Conservation (phyloP, 2,888 invertebrate species). For the Taphrorychus bicolor region DNA sequence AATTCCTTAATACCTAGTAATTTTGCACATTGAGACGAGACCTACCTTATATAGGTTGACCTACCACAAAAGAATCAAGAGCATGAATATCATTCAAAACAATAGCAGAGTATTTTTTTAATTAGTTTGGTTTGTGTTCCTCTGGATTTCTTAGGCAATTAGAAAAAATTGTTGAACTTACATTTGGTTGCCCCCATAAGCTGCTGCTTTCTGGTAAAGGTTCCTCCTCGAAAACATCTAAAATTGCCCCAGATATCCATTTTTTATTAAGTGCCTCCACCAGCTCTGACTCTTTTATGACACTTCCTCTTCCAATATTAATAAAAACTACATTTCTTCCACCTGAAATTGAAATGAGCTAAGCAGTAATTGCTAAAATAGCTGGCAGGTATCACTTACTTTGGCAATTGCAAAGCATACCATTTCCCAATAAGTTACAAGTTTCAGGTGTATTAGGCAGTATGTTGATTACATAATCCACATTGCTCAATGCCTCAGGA, state of each 20-base stretch:
- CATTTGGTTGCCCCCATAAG: constrained; percentile 63
- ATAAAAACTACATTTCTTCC: constrained; percentile 62
- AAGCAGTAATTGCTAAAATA: neutral
- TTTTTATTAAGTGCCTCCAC: constrained; percentile 62
- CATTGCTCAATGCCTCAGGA: constrained; percentile 56
- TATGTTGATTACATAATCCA: constrained; percentile 65
- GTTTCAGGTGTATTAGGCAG: constrained; percentile 64
- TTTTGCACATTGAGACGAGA: no score
- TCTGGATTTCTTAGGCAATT: no score
- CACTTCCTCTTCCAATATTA: constrained; percentile 66
- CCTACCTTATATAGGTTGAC: no score
- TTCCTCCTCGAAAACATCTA: constrained; percentile 65
- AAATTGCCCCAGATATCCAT: constrained; percentile 65
- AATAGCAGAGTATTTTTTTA: no score
- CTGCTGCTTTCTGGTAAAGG: constrained; percentile 61
- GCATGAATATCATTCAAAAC: no score
- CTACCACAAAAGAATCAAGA: no score
- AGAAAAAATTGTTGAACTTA: constrained; percentile 48
- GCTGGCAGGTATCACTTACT: constrained; percentile 22
- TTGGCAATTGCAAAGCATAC: constrained; percentile 60
- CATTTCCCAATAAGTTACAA: constrained; percentile 60
- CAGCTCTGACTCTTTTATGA: constrained; percentile 63
- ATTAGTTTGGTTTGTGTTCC: no score
- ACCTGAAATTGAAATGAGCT: constrained; percentile 16
- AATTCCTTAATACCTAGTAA: no score